Conservation (phyloP, 2,888 invertebrate genomes). For the Drosophila percnosoma region DNA sequence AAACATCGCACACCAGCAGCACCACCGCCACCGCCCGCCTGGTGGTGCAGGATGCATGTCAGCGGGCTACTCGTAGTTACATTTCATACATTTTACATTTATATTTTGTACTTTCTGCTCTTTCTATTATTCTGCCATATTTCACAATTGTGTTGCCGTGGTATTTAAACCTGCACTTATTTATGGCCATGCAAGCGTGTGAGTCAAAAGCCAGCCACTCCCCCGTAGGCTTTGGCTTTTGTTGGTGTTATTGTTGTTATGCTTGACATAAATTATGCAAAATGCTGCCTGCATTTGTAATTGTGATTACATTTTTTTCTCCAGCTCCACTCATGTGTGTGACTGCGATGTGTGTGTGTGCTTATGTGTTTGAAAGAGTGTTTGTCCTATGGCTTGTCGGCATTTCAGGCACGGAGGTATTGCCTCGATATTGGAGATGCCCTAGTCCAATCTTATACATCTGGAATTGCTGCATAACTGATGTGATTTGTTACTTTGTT, state of each 20-base stretch:
- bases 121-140: constrained; percentile 82
- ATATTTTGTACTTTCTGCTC: constrained; percentile 64
- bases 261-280: constrained; percentile 81
- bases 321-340: constrained; percentile 23
- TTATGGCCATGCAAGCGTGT: constrained; percentile 72
- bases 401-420: constrained; percentile 24
- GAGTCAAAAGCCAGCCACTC: constrained; percentile 12
- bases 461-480: constrained; percentile 62
- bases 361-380: constrained; percentile 12
- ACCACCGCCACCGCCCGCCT: neutral
- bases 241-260: constrained; percentile 60
- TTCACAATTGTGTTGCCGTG: constrained; percentile 81
- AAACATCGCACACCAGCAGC: neutral
- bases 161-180: constrained; percentile 82
- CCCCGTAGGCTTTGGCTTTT: neutral
- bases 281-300: constrained; percentile 80
- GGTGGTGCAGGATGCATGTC: constrained; percentile 38
- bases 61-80: constrained; percentile 69
- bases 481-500: constrained; percentile 64
- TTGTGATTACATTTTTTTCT: constrained; percentile 74
- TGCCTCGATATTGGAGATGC: constrained; percentile 27
- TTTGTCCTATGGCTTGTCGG: constrained; percentile 34
- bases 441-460: constrained; percentile 49
- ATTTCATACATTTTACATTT: constrained; percentile 64
- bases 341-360: neutral